Evolutionary conservation across 37 sponge, comb jelly and placozoan species (phyloP), one percentile per base, ranked within the genome.

Genomic region (Beroe ovata): DNA sequence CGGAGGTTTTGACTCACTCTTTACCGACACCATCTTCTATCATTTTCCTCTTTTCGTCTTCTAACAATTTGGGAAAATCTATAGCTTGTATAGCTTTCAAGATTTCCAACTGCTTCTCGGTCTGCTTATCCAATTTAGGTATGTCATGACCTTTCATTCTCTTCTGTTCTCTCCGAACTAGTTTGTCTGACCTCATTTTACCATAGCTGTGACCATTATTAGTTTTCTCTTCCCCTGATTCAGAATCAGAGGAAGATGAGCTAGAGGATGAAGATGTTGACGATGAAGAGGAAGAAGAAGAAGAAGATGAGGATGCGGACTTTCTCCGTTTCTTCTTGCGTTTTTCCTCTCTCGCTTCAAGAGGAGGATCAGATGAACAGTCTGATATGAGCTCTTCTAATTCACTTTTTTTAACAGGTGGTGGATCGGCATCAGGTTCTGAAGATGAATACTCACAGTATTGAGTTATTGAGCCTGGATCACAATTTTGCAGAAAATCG

Each of bases 111-210:
- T 66, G 33, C 25, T 66, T 26, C 34, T 66, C 69, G 30, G 36
- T 66, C 3, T 66, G 69, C 2, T 25, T 25, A 30, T 66, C 69
- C 35, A 32, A 30, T 16, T 66, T 66, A 33, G 69, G 69, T 34
- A 30, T 4, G 1, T 66, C 32, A 30, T 30, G 14, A 29, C 30
- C 34, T 26, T 25, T 61, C 33, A 66, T 66, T 30, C 36, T 29
- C 34, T 66, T 66, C 16, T 66, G 33, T 32, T 66, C 69, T 16
- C 30, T 66, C 30, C 36, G 29, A 3, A 66, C 69, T 18, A 66
- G 36, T 32, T 66, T 66, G 35, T 66, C 69, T 32, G 69, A 66
- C 34, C 69, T 66, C 69, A 66, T 66, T 66, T 66, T 66, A 11
- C 69, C 69, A 16, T 29, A 66, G 54, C 54, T 47, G 54, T 47